These are phyloP conservation scores for Coreius guichenoti DNA, from an alignment of 2,797 vertebrate genomes.

Conservation along the genomic window DNA sequence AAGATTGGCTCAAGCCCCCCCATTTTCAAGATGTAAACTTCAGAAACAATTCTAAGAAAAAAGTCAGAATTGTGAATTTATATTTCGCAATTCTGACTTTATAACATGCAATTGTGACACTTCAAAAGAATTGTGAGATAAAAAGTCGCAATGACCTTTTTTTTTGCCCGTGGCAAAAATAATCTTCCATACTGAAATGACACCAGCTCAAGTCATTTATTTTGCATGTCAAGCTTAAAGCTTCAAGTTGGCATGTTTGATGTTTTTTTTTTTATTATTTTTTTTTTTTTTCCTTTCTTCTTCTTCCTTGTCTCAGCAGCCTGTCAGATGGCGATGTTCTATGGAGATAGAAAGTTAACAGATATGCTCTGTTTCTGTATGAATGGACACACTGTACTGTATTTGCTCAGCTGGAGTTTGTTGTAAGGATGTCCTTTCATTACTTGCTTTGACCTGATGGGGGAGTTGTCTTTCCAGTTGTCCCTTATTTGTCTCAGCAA, in stretches of 20 bases:
- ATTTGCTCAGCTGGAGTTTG: background rate
- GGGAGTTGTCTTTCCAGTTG: slow-evolving; percentile 59
- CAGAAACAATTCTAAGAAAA: too few species aligned
- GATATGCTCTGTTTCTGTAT: background rate
- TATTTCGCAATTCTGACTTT: too few species aligned
- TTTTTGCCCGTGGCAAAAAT: background rate
- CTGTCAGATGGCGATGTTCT: slow-evolving; percentile 9
- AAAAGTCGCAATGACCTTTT: background rate
- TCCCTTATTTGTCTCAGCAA: background rate
- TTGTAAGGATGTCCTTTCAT: background rate
- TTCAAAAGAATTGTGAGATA: too few species aligned
- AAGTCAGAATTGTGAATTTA: too few species aligned
- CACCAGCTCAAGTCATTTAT: slow-evolving; percentile 10
- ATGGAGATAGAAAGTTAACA: slow-evolving; percentile 13
- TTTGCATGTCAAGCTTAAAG: slow-evolving; percentile 22
- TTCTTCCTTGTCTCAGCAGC: background rate
- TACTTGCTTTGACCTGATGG: slow-evolving; percentile 54
- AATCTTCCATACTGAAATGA: background rate
- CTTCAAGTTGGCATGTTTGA: slow-evolving; percentile 9
- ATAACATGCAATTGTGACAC: too few species aligned
- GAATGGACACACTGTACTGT: background rate
- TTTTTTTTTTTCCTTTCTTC: too few species aligned
- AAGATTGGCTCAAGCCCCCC: too few species aligned
- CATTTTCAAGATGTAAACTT: too few species aligned
- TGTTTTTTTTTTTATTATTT: background rate